Evolutionary conservation across 2,888 invertebrate genomes (phyloP), one percentile per base, ranked within the genome.

Genomic region (Thecocarcelia acutangulata): DNA sequence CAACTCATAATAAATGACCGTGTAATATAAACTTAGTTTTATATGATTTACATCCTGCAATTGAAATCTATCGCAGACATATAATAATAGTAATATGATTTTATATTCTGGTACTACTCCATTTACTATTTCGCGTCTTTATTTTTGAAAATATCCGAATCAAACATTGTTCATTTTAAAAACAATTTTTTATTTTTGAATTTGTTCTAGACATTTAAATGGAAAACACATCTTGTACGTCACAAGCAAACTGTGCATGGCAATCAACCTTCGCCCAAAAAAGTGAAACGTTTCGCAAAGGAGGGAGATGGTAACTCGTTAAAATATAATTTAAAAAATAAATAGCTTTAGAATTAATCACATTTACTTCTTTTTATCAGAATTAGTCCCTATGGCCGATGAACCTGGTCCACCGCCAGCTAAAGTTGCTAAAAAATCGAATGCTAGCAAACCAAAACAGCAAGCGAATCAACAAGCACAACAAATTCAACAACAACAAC

Each of bases 221-320:
- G 90, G 89, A 90, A 91, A 84, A 90, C 91, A 5, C 90, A 91
- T 86, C 86, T 91, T 80, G 90, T 90, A 66, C 89, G 91, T 40
- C 91, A 91, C 85, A 91, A 91, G 85, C 90, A 90, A 84, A 87
- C 89, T 0, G 88, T 89, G 63, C 91, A 91, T 79, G 90, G 89
- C 15, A 90, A 90, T 83, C 88, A 89, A 81, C 89, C 90, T 61
- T 88, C 88, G 40, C 88, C 88, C 33, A 90, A 89, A 68, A 90
- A 90, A 84, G 87, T 88, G 21, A 90, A 90, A 81, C 88, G 90
- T 75, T 89, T 90, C 80, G 86, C 89, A 72, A 90, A 90, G 85
- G 86, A 85, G 28, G 91, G 90, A 66, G 90, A 90, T 84, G 91
- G 91, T 90, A 75, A 84, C 83, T 78, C 52, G n/a, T 8, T 21